phyloP scores from a whole-genome alignment of 2,797 vertebrate species.

The Typhlichthys eigenmanni region DNA sequence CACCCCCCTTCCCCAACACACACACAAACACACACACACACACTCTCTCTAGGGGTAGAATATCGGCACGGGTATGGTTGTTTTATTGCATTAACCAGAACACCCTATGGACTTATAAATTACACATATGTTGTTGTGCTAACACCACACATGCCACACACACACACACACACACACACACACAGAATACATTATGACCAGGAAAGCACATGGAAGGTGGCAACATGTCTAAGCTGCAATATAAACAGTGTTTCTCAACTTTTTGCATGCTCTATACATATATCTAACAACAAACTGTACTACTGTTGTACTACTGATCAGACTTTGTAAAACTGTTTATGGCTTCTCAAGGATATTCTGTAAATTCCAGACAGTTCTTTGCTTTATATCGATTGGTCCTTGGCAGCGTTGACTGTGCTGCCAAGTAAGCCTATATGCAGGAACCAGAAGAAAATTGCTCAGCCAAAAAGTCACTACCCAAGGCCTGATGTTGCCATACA shows the following conservation, averaged over 20 bases:
- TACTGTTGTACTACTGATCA: not conserved
- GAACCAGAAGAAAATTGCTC: slow-evolving; percentile 10
- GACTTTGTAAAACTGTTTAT: slow-evolving; percentile 9
- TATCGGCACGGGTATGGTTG: slow-evolving; percentile 57
- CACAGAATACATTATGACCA: slow-evolving; percentile 16
- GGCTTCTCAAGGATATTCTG: slow-evolving; percentile 2
- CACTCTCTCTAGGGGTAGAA: slow-evolving; percentile 52
- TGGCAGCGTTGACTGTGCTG: not conserved
- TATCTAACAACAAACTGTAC: slow-evolving; percentile 1
- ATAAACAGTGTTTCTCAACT: slow-evolving; percentile 11
- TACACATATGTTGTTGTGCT: slow-evolving; percentile 61
- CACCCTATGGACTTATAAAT: slow-evolving; percentile 68
- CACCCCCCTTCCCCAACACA: no score
- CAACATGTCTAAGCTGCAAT: slow-evolving; percentile 25
- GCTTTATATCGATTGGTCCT: slow-evolving; percentile 18
- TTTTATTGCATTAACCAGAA: slow-evolving; percentile 75
- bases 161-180: slow-evolving; percentile 46
- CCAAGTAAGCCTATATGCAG: not conserved
- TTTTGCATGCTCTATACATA: slow-evolving; percentile 16
- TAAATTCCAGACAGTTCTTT: slow-evolving; percentile 2
- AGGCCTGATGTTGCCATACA: slow-evolving; percentile 24
- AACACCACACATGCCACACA: not conserved
- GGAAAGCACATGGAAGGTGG: slow-evolving; percentile 43
- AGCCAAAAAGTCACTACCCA: slow-evolving; percentile 13
- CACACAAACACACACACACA: not conserved